A percentile compares a stretch with the other conserved stretches of the same genome.
phyloP scores from a whole-genome alignment of 2,113 vertebrate genomes.

The Apeltes quadracus region DNA sequence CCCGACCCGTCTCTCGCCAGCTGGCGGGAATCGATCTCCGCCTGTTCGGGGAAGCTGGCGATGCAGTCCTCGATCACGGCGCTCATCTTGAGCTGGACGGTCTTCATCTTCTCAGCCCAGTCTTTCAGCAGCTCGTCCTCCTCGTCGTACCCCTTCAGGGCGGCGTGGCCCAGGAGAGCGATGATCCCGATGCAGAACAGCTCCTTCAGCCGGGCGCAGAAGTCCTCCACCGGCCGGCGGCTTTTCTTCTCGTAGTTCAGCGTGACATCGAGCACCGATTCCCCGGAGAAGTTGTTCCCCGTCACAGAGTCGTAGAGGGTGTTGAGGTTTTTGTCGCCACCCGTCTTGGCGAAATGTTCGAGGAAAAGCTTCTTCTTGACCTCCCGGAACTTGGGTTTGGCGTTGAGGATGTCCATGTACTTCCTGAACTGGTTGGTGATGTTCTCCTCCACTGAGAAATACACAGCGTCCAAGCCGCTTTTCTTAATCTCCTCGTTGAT shows the following conservation, averaged over 20 bases:
- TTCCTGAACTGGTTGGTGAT: slow-evolving; percentile 84
- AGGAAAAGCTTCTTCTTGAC: slow-evolving; percentile 82
- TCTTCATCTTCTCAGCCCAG: slow-evolving; percentile 80
- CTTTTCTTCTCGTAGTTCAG: slow-evolving; percentile 82
- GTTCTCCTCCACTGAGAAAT: slow-evolving; percentile 82
- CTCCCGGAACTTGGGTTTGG: slow-evolving; percentile 79
- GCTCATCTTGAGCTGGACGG: slow-evolving; percentile 77
- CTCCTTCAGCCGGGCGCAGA: slow-evolving; percentile 80
- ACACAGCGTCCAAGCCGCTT: slow-evolving; percentile 71
- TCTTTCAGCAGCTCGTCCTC: slow-evolving; percentile 73
- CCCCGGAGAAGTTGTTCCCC: slow-evolving; percentile 75
- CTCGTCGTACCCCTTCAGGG: slow-evolving; percentile 72
- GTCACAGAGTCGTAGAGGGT: slow-evolving; percentile 77
- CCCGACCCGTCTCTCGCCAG: slow-evolving; percentile 67
- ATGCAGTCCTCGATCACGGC: slow-evolving; percentile 79
- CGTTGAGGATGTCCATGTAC: slow-evolving; percentile 85
- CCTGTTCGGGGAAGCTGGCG: slow-evolving; percentile 74
- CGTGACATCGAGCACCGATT: slow-evolving; percentile 79
- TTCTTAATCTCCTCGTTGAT: slow-evolving; percentile 81
- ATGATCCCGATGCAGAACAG: slow-evolving; percentile 83
- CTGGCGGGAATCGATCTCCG: slow-evolving; percentile 66
- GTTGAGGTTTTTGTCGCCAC: slow-evolving; percentile 80
- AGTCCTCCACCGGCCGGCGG: slow-evolving; percentile 78
- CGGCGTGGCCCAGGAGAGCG: slow-evolving; percentile 77
- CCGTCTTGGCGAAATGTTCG: slow-evolving; percentile 76